These are phyloP conservation scores for Stichodactyla mertensii DNA, from an alignment of 64 coral and sea anemone species.

Conservation along the genomic window DNA sequence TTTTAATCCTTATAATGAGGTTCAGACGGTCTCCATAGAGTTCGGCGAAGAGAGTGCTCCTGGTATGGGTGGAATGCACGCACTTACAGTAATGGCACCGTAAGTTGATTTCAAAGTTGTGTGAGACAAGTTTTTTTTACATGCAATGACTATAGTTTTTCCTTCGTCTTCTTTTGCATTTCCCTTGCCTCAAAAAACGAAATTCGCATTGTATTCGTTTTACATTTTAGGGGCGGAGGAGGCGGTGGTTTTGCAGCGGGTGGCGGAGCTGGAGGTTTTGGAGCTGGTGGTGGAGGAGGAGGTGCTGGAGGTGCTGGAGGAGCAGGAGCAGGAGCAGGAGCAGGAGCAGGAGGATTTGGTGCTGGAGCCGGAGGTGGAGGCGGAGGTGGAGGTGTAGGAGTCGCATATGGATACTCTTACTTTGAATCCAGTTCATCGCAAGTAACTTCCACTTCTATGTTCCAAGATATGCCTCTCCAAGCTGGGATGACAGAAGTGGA, in stretches of 20 bases:
- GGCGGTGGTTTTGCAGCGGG: not conserved
- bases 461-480: constrained; percentile 13
- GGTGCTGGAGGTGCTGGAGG: not conserved
- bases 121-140: no score
- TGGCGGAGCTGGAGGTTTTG: not conserved
- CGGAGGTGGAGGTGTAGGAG: not conserved
- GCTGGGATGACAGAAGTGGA: constrained; percentile 10
- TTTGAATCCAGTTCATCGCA: not conserved
- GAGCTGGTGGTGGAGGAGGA: not conserved
- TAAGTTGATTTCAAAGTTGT: not conserved
- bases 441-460: not conserved
- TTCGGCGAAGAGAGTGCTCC: constrained; percentile 14
- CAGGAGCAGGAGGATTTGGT: not conserved
- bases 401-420: not conserved
- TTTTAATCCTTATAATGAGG: constrained; percentile 14
- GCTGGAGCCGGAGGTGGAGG: not conserved
- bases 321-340: not conserved
- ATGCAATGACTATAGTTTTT: no score
- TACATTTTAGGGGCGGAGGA: not conserved
- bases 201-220: not conserved
- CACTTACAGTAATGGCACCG: constrained; percentile 5
- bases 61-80: constrained; percentile 17
- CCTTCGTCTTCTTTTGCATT: not conserved
- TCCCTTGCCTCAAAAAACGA: not conserved
- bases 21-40: constrained; percentile 17